Base-by-base conservation (phyloP, 2,888 invertebrate genomes). In the Mylabris sibirica region DNA sequence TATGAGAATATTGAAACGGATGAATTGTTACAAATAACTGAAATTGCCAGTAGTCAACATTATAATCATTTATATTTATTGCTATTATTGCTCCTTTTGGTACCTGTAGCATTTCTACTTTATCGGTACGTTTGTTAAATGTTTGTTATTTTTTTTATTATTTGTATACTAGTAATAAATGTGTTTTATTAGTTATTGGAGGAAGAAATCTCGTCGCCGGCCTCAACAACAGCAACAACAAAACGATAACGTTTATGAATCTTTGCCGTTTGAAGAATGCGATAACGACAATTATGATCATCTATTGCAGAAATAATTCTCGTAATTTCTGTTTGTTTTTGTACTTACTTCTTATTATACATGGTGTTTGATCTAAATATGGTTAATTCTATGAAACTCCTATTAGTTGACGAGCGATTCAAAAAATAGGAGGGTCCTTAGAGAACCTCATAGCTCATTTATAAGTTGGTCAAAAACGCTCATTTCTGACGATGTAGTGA, bases 241-340 rank as follows among this genome's bases (percentile, higher is more conserved):
- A 30, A 73, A 71, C 11, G 80, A 80, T 63, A 82, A 82, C 61
- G 78, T 78, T 60, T 84, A 84, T 69, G 83, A 83, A 77, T 76
- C 81, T 11, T 74, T 84, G 67, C 82, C 83, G 4, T 83, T 83
- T 72, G 83, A 84, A 66, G 83, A 84, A 60, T 79, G 76, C 59
- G 71, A 73, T 63, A 81, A 81, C 70, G 76, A 78, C 53, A 80
- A 79, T 61, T 84, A 83, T 68, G 81, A 82, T 73, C 75, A 79
- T 59, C 75, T 82, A 65, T 66, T 78, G 57, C 80, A 77, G 70
- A 78, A 79, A 74, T 81, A 77, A 61, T 26, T 62, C 8, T 24
- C 26, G 22, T 66, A n/a, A n/a, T 41, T 22, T 53, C 5, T 64
- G 41, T 65, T 65, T 67, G 66, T 60, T 24, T 59, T 59, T 67